Evolutionary conservation across 2,113 vertebrate genomes (phyloP), one percentile per base, ranked within the genome.

Genomic region (Helogale parvula): DNA sequence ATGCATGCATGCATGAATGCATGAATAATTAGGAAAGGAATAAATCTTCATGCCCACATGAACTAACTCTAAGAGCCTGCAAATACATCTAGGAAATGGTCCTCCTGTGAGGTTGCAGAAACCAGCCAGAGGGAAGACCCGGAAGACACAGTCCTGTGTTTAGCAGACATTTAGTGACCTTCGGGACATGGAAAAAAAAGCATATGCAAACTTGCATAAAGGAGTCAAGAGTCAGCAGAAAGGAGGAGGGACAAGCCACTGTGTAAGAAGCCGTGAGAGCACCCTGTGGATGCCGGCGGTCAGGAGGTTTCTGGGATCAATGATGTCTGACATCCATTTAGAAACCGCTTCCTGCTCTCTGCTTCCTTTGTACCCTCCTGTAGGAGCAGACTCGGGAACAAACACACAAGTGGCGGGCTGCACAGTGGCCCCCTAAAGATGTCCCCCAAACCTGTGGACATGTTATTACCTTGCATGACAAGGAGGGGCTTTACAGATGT

Each of bases 271-370:
- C 33, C 0, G 0, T 4, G 25, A 93, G 68, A 72, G 45, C 21
- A 9, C 35, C 38, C 71, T 0, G 0, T 65, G 41, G 76, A n/a
- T 35, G 9, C 16, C 2, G 33, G 10, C 60, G 31, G 0, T 25
- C 71, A 79, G 1, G 41, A 71, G 10, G n/a, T 31, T 60, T 74
- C 35, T 31, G 81, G 77, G 38, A 52, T 57, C 1, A 0, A 33
- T 54, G 60, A 45, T 25, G 8, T 57, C 35, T 71, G 57, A 71
- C 4, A 74, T 71, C 25, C 45, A 47, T 5, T 88, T 72, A 83
- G 47, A 87, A 87, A 86, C 3, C 19, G 0, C 52, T 87, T 81
- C 65, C 72, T 95, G 71, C 13, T 60, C 13, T 87, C 3, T 4
- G 4, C 41, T 85, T 85, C 71, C 74, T 47, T 76, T 82, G 45